Evolutionary conservation across 1,140 invertebrate genomes (phyloP), one percentile per base, ranked within the genome.

Genomic region (Drosophila dunni): DNA sequence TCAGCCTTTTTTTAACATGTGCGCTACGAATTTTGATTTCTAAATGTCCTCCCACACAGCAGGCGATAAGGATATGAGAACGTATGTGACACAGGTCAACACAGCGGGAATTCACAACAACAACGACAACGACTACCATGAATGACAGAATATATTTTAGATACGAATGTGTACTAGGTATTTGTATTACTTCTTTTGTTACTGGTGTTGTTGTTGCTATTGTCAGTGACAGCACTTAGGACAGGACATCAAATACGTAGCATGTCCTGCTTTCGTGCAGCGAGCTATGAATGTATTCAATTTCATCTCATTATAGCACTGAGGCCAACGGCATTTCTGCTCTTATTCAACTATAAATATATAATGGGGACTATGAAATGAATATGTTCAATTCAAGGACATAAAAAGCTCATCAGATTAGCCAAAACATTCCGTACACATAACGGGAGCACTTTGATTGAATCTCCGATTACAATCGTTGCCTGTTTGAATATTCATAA

Each of bases 21-120:
- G 44, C 29, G 24, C n/a, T 20, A 24, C 13, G 24, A 51, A 33
- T 51, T 36, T 13, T 53, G 50, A 51, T 51, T 33, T 13, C 50
- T n/a, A n/a, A 24, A 51, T 34, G 33, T 13, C 33, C 50, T 29
- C 11, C 10, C 40, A 11, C 75, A 75, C 79, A 82, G 80, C 79
- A 56, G 79, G 80, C 79, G 79, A 42, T 75, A 62, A 54, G 48
- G 48, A 60, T 46, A 62, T 62, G 51, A 45, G 29, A 7, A 11
- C 36, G 56, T 73, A 67, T 68, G 60, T 74, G 79, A 66, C 66
- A 70, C 57, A 81, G 78, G 73, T 85, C 81, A 85, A 48, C 74
- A 20, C 73, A 73, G 78, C 67, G 9, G 67, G 40, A 38, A n/a
- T 24, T 50, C 38, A 24, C 34, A 58, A 68, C 24, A 29, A 29